phyloP scores from a whole-genome alignment of 2,888 invertebrate genomes.

The Elaeidobius kamerunicus region DNA sequence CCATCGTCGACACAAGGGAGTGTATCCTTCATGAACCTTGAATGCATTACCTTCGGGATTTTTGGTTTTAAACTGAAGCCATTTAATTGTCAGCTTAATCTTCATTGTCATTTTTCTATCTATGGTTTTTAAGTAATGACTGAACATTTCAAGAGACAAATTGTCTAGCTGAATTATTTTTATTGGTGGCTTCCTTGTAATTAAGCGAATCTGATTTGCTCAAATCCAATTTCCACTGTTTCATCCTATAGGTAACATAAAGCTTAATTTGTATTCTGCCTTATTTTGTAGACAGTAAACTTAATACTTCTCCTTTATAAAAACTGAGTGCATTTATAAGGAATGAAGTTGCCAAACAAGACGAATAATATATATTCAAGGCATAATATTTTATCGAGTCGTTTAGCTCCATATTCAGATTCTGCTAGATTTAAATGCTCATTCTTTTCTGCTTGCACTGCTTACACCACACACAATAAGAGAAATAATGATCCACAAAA shows the following conservation, averaged over 20 bases:
- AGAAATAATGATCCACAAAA: no score
- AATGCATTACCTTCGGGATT: no score
- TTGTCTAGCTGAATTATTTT: no score
- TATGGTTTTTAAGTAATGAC: neutral
- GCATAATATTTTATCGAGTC: neutral
- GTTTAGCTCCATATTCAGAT: neutral
- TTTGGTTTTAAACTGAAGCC: no score
- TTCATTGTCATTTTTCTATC: neutral
- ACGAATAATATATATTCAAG: neutral
- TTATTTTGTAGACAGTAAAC: neutral
- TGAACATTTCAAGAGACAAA: no score
- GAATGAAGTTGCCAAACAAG: neutral
- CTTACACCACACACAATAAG: no score
- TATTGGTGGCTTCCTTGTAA: no score
- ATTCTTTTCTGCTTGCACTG: neutral
- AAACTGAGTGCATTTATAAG: neutral
- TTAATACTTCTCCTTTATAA: neutral
- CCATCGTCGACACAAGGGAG: no score
- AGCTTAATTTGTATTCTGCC: neutral
- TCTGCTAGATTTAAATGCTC: neutral
- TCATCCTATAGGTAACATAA: neutral
- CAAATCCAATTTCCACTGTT: neutral
- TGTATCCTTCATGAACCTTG: no score
- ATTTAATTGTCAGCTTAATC: no score
- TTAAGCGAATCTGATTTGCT: no score